Base-by-base conservation (phyloP, 1,140 invertebrate species). In the Hypothenemus hampei region DNA sequence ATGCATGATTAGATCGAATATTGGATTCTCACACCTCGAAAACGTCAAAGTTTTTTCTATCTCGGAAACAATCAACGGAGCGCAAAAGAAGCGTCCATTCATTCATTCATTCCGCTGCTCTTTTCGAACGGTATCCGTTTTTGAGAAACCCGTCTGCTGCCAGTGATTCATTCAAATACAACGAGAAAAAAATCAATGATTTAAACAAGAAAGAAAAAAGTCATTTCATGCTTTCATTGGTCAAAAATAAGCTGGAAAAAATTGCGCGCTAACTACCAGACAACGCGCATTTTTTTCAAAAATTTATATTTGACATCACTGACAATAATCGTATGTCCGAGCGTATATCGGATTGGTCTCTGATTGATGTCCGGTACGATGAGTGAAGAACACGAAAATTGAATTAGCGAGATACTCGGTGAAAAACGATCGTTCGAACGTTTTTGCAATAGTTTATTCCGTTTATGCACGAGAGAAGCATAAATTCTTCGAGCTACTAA, bases 351-450 rank as follows among this genome's bases (percentile, higher is more conserved):
- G 35, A n/a, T 35, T n/a, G n/a, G 10, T 22, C 47, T 35, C 36
- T 52, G 49, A 52, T 52, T 52, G 49, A 52, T 52, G 49, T 15
- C 10, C 13, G 18, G 49, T 43, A 43, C 49, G 22, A 43, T 52
- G 24, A 52, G 39, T 52, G 49, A 52, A 52, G 37, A 52, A 52
- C 49, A 52, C 49, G 49, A 52, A 52, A 52, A 52, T 52, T 52
- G 49, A 52, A 52, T 52, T 52, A 52, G 24, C 23, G 37, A 29
- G 49, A 52, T 52, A 43, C 16, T 23, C 8, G 16, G 24, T 29
- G 49, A 52, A 52, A 29, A 52, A 52, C 49, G 49, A 43, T 15
- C 18, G 35, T n/a, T 21, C 47, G 47, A 21, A 43, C 37, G 23
- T 52, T 52, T 52, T 52, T 52, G 39, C 37, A 52, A 43, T 43